A percentile compares a stretch with the other conserved stretches of the same genome.
phyloP scores from a whole-genome alignment of 2,113 vertebrate species.

The Dicentrarchus labrax region DNA sequence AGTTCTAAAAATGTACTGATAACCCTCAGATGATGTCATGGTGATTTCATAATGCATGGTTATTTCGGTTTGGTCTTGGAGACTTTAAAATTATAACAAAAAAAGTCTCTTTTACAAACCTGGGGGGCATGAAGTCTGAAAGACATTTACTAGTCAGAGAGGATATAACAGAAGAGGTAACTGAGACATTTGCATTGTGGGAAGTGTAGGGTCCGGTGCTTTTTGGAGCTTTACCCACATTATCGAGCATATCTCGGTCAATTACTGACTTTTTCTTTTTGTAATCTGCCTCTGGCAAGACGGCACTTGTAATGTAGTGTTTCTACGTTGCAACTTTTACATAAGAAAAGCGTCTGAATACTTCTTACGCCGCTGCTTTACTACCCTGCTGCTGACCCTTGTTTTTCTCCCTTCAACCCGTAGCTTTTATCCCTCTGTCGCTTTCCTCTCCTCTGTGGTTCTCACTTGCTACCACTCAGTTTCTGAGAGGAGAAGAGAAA shows the following conservation, averaged over 20 bases:
- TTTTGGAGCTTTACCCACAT: not conserved
- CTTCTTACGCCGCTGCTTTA: not conserved
- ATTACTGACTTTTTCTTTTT: conserved; percentile 21
- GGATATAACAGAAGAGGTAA: not conserved
- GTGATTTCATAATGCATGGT: not conserved
- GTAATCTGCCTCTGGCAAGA: not conserved
- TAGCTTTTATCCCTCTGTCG: conserved; percentile 14
- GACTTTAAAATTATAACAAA: not conserved
- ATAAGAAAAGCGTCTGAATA: not conserved
- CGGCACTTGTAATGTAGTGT: not conserved
- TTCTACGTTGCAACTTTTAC: not conserved
- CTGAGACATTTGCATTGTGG: not conserved
- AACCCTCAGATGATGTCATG: too few relatives aligned
- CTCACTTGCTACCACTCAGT: conserved; percentile 50
- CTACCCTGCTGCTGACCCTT: conserved; percentile 6
- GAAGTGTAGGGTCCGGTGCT: not conserved
- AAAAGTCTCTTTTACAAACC: not conserved
- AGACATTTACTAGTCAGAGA: not conserved
- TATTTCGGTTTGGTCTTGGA: not conserved
- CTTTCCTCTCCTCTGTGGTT: conserved; percentile 41
- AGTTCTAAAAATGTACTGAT: not conserved
- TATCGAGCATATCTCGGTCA: not conserved
- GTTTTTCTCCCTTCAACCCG: conserved; percentile 12
- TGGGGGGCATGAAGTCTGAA: conserved; percentile 1
- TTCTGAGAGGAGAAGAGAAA: conserved; percentile 38